Evolutionary conservation across 2,113 vertebrate genomes (phyloP).

Genomic region (Cyphomyrus plagiostoma): DNA sequence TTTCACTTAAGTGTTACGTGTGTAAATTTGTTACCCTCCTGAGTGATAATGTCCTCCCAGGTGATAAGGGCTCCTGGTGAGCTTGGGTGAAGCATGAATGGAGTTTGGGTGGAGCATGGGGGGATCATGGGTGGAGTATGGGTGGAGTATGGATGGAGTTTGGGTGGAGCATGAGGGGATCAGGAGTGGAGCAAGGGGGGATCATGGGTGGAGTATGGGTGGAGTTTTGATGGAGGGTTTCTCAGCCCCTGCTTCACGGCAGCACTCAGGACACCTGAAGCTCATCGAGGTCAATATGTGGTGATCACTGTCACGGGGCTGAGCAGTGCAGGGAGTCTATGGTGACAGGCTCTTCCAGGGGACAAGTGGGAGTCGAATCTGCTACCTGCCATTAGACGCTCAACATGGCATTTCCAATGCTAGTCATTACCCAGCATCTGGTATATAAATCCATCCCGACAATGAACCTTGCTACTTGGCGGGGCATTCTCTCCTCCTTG

Average conservation of each 20-base stretch:
- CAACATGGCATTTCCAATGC: neutral
- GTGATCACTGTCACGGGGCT: neutral
- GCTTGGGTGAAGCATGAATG: neutral
- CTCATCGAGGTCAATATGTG: neutral
- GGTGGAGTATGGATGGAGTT: neutral
- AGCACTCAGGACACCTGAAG: neutral
- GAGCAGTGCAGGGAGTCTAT: neutral
- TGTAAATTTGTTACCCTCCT: neutral
- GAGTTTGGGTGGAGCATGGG: no score
- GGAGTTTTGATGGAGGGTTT: neutral
- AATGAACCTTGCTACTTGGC: neutral
- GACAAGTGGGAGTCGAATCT: neutral
- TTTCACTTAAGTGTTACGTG: neutral
- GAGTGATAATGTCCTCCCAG: neutral
- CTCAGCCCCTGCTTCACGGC: neutral
- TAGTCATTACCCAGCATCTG: neutral
- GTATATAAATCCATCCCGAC: neutral
- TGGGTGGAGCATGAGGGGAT: no score
- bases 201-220: neutral
- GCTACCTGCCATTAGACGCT: neutral
- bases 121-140: no score
- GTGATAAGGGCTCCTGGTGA: neutral
- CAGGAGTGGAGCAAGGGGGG: no score
- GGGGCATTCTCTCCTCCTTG: neutral
- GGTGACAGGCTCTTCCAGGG: neutral